Conservation (phyloP, 2,888 invertebrate species). For the Hipparchia semele region DNA sequence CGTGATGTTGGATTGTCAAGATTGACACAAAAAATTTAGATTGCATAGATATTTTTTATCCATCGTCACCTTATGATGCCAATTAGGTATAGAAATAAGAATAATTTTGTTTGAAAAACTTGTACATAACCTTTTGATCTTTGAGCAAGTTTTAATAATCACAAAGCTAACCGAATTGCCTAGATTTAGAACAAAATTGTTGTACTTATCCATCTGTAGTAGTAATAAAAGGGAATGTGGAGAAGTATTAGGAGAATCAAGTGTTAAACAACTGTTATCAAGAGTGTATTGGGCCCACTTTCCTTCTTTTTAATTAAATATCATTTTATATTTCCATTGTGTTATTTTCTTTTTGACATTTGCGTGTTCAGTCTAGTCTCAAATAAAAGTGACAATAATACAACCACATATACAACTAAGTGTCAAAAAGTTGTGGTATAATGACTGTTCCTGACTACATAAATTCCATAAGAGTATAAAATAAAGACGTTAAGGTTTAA, state of each 20-base stretch:
- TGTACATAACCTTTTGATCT: conserved; percentile 20
- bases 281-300: conserved; percentile 55
- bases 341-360: conserved; percentile 10
- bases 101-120: neutral
- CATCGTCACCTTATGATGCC: too few species aligned
- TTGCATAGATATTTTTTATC: too few species aligned
- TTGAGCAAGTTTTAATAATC: conserved; percentile 50
- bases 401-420: too few species aligned
- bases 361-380: too few species aligned
- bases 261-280: conserved; percentile 54
- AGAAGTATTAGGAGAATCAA: conserved; percentile 52
- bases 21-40: too few species aligned
- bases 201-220: conserved; percentile 79
- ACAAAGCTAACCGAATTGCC: conserved; percentile 69
- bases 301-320: conserved; percentile 39
- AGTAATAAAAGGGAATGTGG: conserved; percentile 70
- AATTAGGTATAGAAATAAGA: too few species aligned
- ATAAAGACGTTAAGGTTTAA: too few species aligned
- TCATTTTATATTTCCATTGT: neutral
- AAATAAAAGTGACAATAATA: too few species aligned
- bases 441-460: too few species aligned
- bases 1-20: too few species aligned
- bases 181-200: conserved; percentile 75
- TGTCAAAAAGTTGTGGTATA: too few species aligned
- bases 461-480: too few species aligned